phyloP scores from a whole-genome alignment of 1,140 invertebrate genomes.

The Drosophila simulans region DNA sequence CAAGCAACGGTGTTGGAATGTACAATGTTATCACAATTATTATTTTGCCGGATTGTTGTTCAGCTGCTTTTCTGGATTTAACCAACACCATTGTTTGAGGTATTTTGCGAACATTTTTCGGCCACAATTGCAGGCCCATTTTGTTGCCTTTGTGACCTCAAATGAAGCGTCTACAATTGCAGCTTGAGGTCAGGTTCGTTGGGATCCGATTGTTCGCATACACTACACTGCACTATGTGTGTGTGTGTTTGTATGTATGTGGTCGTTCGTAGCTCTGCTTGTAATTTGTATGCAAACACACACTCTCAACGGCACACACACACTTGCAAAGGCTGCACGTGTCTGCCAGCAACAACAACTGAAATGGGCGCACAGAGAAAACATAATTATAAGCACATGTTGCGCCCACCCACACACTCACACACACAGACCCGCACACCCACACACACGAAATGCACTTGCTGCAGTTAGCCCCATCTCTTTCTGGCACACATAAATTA shows the following conservation, averaged over 20 bases:
- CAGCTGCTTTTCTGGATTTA: constrained; percentile 4
- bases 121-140: constrained; percentile 14
- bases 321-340: constrained; percentile 15
- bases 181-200: constrained; percentile 59
- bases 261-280: constrained; percentile 15
- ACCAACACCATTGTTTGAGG: not conserved
- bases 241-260: not conserved
- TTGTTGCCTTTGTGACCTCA: constrained; percentile 54
- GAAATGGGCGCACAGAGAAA: constrained; percentile 61
- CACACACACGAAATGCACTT: constrained; percentile 36
- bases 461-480: constrained; percentile 32
- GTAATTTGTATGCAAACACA: constrained; percentile 66
- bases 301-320: constrained; percentile 10
- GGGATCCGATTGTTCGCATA: constrained; percentile 34
- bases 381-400: constrained; percentile 81
- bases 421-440: constrained; percentile 4
- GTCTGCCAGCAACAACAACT: constrained; percentile 43
- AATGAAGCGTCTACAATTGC: constrained; percentile 70
- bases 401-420: constrained; percentile 38
- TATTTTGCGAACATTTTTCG: constrained; percentile 18
- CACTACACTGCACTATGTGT: not conserved
- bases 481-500: constrained; percentile 45
- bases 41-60: not conserved
- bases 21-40: not conserved
- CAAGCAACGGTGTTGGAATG: too few relatives aligned